Conservation (phyloP, 2,888 invertebrate genomes). For the Bhutanitis thaidina region DNA sequence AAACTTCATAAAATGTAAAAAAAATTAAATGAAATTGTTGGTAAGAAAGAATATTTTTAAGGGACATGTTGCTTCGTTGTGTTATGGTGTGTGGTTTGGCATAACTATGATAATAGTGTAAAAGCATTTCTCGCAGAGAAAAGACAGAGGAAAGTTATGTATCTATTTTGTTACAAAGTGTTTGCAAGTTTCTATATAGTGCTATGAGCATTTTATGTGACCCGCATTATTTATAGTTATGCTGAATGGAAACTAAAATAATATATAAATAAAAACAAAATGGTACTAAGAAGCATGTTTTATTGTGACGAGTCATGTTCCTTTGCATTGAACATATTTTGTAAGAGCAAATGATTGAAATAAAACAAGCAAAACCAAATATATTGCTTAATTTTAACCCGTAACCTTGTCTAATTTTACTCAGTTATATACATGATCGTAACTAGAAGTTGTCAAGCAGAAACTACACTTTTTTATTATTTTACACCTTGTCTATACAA, state of each 20-base stretch:
- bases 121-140: slow-evolving; percentile 74
- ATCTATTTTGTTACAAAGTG: slow-evolving; percentile 81
- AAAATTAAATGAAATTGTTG: slow-evolving; percentile 81
- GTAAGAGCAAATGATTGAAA: slow-evolving; percentile 80
- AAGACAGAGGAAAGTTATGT: slow-evolving; percentile 71
- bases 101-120: slow-evolving; percentile 76
- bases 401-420: neutral
- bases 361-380: slow-evolving; percentile 80
- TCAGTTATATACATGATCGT: too few species aligned
- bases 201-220: slow-evolving; percentile 80
- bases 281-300: slow-evolving; percentile 80
- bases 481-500: too few species aligned
- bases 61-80: slow-evolving; percentile 80
- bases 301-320: slow-evolving; percentile 80
- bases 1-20: slow-evolving; percentile 79
- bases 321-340: slow-evolving; percentile 81
- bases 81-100: slow-evolving; percentile 77
- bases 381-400: slow-evolving; percentile 51
- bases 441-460: too few species aligned
- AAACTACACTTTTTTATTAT: too few species aligned
- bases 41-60: slow-evolving; percentile 83
- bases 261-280: slow-evolving; percentile 77
- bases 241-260: slow-evolving; percentile 78
- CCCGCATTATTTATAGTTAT: slow-evolving; percentile 80
- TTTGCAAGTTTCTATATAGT: slow-evolving; percentile 80